These are phyloP conservation scores for Serinus canaria DNA, from an alignment of 2,113 vertebrate species.

Conservation along the genomic window DNA sequence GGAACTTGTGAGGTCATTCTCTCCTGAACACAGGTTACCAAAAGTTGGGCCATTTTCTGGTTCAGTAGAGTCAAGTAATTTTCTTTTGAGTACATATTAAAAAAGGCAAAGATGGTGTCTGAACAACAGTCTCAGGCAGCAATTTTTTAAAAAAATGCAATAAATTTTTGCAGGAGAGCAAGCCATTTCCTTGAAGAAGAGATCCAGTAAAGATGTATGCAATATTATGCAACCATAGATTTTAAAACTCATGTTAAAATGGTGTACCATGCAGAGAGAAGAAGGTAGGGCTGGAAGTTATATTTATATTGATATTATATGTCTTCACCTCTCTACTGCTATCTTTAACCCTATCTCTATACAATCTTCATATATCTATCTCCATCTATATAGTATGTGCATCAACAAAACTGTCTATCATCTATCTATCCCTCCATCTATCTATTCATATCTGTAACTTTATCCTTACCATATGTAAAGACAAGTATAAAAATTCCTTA, in stretches of 20 bases:
- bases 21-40: background rate
- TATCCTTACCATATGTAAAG: background rate
- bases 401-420: background rate
- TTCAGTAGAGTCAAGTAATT: background rate
- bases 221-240: background rate
- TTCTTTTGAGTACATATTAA: background rate
- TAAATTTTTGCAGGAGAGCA: background rate
- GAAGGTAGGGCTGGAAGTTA: background rate
- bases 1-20: background rate
- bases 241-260: background rate
- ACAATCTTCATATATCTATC: background rate
- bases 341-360: background rate
- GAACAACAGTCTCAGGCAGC: background rate
- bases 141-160: background rate
- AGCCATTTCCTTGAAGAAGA: background rate
- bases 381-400: background rate
- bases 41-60: background rate
- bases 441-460: background rate
- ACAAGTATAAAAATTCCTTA: background rate
- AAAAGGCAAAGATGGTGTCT: background rate
- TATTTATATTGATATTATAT: background rate
- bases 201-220: background rate
- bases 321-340: background rate
- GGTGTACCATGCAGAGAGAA: background rate
- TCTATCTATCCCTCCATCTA: no score